A percentile compares a stretch with the other conserved stretches of the same genome.
Evolutionary conservation across 2,113 vertebrate genomes (phyloP).

Genomic region (Calyptomena viridis): DNA sequence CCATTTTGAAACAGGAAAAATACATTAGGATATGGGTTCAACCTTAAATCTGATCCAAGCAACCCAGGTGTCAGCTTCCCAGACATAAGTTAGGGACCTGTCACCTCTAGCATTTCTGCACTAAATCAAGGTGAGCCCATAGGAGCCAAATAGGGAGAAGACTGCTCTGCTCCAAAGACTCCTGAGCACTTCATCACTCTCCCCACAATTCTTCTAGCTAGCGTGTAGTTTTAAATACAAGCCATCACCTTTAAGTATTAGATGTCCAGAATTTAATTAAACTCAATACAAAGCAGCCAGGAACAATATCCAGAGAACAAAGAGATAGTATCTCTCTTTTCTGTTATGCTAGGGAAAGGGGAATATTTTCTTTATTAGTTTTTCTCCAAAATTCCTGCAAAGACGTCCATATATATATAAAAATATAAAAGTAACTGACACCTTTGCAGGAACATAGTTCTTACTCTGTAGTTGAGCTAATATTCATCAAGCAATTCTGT

Average conservation of each 20-base stretch:
- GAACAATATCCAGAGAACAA: background rate
- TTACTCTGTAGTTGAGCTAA: background rate
- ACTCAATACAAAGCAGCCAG: background rate
- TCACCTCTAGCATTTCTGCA: background rate
- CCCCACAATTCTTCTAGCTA: background rate
- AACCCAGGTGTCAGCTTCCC: background rate
- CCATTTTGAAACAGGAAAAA: background rate
- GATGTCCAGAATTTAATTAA: conserved; percentile 29
- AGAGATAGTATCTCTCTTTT: background rate
- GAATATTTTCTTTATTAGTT: background rate
- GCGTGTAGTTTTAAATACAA: background rate
- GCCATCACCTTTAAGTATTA: background rate
- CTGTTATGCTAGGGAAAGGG: background rate
- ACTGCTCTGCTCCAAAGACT: background rate
- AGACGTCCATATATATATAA: background rate
- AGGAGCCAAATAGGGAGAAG: background rate
- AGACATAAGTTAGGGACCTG: background rate
- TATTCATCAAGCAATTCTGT: background rate
- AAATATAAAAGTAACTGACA: background rate
- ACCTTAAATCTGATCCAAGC: background rate
- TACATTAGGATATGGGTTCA: background rate
- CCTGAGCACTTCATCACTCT: background rate
- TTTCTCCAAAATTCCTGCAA: background rate
- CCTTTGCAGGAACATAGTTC: background rate
- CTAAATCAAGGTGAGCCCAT: background rate